Conservation (phyloP, 2,113 vertebrate genomes). For the Dolichallabes microphthalmus region DNA sequence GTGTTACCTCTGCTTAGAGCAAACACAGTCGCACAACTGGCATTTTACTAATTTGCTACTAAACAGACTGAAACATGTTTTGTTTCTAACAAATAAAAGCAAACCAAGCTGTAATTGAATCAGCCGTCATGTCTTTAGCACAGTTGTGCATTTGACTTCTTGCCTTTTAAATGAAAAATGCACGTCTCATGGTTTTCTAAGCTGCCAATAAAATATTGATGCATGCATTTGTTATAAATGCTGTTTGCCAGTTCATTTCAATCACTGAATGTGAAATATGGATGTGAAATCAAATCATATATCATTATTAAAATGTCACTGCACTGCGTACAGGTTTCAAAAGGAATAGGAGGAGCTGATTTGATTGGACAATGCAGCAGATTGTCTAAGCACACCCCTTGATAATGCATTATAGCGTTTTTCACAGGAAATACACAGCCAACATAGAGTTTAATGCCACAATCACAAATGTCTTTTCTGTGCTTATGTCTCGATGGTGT, state of each 20-base stretch:
- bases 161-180: not conserved
- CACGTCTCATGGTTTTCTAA: not conserved
- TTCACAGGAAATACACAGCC: not conserved
- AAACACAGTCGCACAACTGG: not conserved
- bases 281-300: slow-evolving; percentile 1
- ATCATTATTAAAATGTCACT: not conserved
- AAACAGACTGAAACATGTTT: not conserved
- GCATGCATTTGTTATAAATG: not conserved
- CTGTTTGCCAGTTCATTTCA: not conserved
- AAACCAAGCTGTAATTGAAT: not conserved
- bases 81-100: not conserved
- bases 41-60: not conserved
- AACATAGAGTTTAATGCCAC: not conserved
- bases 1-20: not conserved
- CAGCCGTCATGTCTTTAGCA: not conserved
- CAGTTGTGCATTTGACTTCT: not conserved
- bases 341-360: not conserved
- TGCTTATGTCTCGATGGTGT: not conserved
- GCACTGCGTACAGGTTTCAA: not conserved
- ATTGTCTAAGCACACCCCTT: not conserved
- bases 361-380: not conserved
- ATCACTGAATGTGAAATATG: not conserved
- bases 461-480: not conserved
- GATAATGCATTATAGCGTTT: not conserved
- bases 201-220: not conserved